Evolutionary conservation across 2,888 invertebrate species (phyloP).

Genomic region (Limnephilus rhombicus): DNA sequence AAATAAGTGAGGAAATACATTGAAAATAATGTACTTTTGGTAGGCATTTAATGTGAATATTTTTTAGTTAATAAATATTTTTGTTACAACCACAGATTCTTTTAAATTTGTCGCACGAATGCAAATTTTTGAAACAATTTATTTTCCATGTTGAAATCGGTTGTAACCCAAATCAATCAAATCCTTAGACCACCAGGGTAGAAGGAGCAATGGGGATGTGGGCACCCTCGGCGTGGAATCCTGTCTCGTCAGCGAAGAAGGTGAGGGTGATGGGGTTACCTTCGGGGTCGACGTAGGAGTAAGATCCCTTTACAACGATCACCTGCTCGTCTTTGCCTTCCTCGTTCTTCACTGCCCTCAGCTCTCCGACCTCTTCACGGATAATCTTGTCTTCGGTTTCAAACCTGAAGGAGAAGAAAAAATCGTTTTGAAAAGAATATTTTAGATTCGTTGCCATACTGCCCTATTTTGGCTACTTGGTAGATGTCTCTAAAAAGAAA

Average conservation of each 20-base stretch:
- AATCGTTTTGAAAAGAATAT: too few species aligned
- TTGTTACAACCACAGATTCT: background rate
- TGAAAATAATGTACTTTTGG: background rate
- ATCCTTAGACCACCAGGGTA: background rate
- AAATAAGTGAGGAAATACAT: background rate
- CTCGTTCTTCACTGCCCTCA: constrained; percentile 62
- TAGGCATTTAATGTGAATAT: background rate
- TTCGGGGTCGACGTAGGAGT: constrained; percentile 58
- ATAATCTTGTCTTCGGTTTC: constrained; percentile 63
- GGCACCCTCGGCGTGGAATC: constrained; percentile 64
- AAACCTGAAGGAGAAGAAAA: constrained; percentile 51
- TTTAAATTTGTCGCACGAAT: background rate
- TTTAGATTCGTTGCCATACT: too few species aligned
- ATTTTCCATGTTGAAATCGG: background rate
- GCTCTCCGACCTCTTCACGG: constrained; percentile 61
- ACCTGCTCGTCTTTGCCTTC: constrained; percentile 61
- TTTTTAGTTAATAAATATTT: background rate
- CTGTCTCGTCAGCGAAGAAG: constrained; percentile 64
- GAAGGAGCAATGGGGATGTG: constrained; percentile 56
- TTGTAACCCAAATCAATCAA: background rate
- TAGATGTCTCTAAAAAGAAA: too few species aligned
- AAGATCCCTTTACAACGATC: constrained; percentile 62
- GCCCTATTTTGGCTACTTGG: too few species aligned
- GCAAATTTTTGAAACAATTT: background rate
- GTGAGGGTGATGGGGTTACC: constrained; percentile 58